phyloP scores from a whole-genome alignment of 2,888 invertebrate genomes.

The Drosophila austrosaltans region DNA sequence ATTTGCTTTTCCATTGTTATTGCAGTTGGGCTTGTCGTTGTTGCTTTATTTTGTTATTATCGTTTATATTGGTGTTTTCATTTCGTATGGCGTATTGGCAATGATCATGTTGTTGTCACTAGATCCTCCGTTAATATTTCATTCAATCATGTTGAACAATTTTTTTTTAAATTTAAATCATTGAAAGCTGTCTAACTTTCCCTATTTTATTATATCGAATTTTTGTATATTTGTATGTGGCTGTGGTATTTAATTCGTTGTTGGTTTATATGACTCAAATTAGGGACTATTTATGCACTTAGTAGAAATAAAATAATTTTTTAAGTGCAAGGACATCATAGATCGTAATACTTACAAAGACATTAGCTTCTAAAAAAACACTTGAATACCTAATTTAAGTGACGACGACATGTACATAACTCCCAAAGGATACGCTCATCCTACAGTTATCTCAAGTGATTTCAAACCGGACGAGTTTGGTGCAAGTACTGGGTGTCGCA shows the following conservation, averaged over 20 bases:
- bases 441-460: constrained; percentile 72
- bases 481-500: constrained; percentile 20
- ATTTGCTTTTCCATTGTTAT: constrained; percentile 64
- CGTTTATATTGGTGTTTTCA: constrained; percentile 75
- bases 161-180: background rate
- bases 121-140: background rate
- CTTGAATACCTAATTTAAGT: constrained; percentile 20
- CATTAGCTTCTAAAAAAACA: constrained; percentile 14
- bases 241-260: background rate
- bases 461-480: constrained; percentile 41
- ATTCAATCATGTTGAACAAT: background rate
- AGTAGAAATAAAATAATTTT: background rate
- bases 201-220: background rate
- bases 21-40: constrained; percentile 40
- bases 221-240: too few species aligned
- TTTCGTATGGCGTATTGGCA: constrained; percentile 68
- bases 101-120: constrained; percentile 31
- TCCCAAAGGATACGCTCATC: constrained; percentile 65
- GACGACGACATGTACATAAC: constrained; percentile 28
- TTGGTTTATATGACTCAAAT: constrained; percentile 9
- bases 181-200: background rate
- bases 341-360: background rate
- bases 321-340: background rate
- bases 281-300: background rate
- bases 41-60: constrained; percentile 72